phyloP scores from a whole-genome alignment of 2,797 vertebrate genomes.

The Gobio occitaniae region DNA sequence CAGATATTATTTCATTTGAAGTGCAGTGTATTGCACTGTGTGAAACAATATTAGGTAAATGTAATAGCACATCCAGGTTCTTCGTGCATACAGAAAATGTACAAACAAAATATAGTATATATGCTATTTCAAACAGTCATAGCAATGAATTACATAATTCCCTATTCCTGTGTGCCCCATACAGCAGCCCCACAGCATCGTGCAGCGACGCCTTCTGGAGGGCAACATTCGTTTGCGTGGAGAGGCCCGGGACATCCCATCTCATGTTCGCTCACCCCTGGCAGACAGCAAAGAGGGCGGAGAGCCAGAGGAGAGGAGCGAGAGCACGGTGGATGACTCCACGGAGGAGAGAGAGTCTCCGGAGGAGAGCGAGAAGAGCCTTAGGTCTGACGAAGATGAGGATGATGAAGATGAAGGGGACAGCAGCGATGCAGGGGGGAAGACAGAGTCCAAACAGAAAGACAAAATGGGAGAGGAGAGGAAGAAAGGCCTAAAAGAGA shows the following conservation, averaged over 20 bases:
- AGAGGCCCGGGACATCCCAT: slow-evolving; percentile 70
- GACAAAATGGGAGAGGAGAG: slow-evolving; percentile 42
- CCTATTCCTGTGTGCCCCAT: slow-evolving; percentile 33
- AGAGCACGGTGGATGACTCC: slow-evolving; percentile 79
- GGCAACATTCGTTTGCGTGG: slow-evolving; percentile 83
- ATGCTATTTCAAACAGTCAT: no score
- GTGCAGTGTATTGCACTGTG: background rate
- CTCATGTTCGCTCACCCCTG: slow-evolving; percentile 75
- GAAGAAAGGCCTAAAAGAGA: slow-evolving; percentile 60
- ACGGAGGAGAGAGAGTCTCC: slow-evolving; percentile 81
- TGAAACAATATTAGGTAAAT: background rate
- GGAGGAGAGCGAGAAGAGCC: slow-evolving; percentile 81
- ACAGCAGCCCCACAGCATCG: slow-evolving; percentile 93
- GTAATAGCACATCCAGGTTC: background rate
- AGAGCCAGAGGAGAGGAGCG: slow-evolving; percentile 77
- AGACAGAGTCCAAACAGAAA: slow-evolving; percentile 62
- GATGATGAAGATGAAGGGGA: slow-evolving; percentile 61
- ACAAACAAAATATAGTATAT: no score
- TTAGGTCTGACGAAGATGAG: slow-evolving; percentile 80
- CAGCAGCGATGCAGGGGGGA: slow-evolving; percentile 56
- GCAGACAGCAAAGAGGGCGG: slow-evolving; percentile 77
- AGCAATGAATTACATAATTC: slow-evolving; percentile 36
- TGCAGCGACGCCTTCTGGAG: slow-evolving; percentile 91
- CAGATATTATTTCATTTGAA: background rate
- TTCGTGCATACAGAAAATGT: background rate